Base-by-base conservation (phyloP, 1,140 invertebrate genomes). In the Laupala kohalensis region DNA sequence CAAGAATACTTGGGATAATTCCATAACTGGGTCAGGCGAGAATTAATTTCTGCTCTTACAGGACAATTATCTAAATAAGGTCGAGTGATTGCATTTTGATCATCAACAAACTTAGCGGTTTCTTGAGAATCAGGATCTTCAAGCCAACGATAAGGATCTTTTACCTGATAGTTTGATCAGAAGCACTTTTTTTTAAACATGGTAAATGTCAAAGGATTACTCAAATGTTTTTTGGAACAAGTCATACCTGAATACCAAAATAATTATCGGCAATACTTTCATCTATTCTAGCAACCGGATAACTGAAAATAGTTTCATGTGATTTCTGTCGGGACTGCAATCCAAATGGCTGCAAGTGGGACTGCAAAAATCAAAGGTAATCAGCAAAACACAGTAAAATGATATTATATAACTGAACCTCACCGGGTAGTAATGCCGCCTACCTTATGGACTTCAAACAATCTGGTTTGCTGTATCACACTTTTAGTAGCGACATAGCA, bases 1-100 rank as follows among this genome's bases (percentile, higher is more conserved):
- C 92, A 93, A 0, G 92, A 91, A 81, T 92, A 97, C 81, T 97
- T 98, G 29, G 95, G 93, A 83, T 93, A 99, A 81, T 99, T 92
- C 95, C 95, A 98, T 4, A 98, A 82, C 76, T 96, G 89, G 0
- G 91, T 97, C 4, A 99, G 84, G 72, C 89, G 85, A 66, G 86
- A 81, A 76, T 90, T 87, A 64, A 98, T 88, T 75, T 88, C 86
- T 13, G 88, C 80, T 76, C 92, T 89, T 65, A 87, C 84, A 5
- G 87, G 82, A 78, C 92, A 97, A 23, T 84, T 83, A 74, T 93
- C 85, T 5, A 99, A 83, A 81, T 90, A 99, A 3, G 95, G 93
- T 68, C 85, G 82, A 13, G 95, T 95, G 23, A 99, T 85, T 25
- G 87, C 86, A 86, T 99, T 99, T 81, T 99, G 92, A 13, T 88